phyloP scores from a whole-genome alignment of 2,888 invertebrate species.

The Argynnis bischoffii region DNA sequence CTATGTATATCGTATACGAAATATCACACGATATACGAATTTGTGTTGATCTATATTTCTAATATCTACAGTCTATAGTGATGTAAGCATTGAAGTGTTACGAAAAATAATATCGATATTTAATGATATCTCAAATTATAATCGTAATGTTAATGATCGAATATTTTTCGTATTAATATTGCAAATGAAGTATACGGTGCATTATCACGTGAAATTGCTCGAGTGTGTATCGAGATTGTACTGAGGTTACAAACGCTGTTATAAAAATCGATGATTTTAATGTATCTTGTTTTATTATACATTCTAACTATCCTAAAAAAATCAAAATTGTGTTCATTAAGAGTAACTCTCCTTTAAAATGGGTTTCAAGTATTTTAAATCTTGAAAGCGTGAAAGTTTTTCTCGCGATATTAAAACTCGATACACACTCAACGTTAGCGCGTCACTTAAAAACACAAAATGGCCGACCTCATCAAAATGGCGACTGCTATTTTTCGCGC shows the following conservation, averaged over 20 bases:
- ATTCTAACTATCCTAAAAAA: not conserved
- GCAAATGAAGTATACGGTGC: constrained; percentile 15
- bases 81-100: constrained; percentile 6
- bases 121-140: constrained; percentile 15
- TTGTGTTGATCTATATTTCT: not conserved
- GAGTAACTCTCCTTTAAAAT: not conserved
- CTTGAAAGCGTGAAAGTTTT: not conserved
- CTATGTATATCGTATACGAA: not conserved
- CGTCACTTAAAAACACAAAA: constrained; percentile 17
- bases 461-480: constrained; percentile 31
- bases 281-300: not conserved
- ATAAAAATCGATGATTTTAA: not conserved
- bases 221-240: constrained; percentile 14
- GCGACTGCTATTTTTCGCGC: constrained; percentile 26
- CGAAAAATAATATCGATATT: constrained; percentile 11
- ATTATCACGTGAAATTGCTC: constrained; percentile 8
- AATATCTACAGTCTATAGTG: not conserved
- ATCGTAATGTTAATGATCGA: not conserved
- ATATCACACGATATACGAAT: not conserved
- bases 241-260: not conserved
- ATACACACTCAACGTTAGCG: constrained; percentile 21
- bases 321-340: constrained; percentile 7
- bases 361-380: not conserved
- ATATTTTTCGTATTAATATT: constrained; percentile 4
- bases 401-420: constrained; percentile 12